Base-by-base conservation (phyloP, 2,113 vertebrate species). In the Micromys minutus region DNA sequence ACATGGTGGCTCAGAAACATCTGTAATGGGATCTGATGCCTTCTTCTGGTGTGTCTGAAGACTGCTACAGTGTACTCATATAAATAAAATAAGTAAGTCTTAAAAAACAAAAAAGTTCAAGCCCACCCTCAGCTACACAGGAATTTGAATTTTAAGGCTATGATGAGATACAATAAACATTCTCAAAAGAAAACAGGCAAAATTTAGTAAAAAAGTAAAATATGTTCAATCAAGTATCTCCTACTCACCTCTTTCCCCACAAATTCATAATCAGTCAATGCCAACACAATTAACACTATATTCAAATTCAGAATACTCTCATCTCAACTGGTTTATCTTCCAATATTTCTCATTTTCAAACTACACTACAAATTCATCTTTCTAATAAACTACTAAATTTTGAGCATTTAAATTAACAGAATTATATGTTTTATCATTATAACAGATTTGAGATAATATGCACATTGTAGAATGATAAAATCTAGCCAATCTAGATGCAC, bases 221-320 rank as follows among this genome's bases (percentile, higher is more conserved):
- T 61, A 31, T 59, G 77, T 22, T 91, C 79, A 89, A 76, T 12
- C 85, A 89, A 45, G 89, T 50, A 89, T 71, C 63, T n/a, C 65
- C 34, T 63, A 88, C 10, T 69, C 21, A 45, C 47, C 55, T 63
- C 65, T 71, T 76, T 91, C n/a, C 74, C 87, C 39, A 93, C 52
- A 95, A 89, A 91, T n/a, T 75, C 57, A 83, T n/a, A 57, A 59
- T 22, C 31, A 75, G 36, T 16, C 61, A 50, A 36, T 77, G 29
- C 31, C 47, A 63, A 29, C 9, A 86, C 36, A n/a, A 31, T 34
- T 55, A 72, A 36, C 47, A 76, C 80, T 69, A 34, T 19, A 39
- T 16, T 76, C 85, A 96, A 87, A 85, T 29, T 47, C 87, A 93
- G 74, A 65, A 15, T 34, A 72, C 29, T 50, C 94, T 29, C 5